These are phyloP conservation scores for Umimayanthus kanabou DNA, from an alignment of 92 coral and sea anemone genomes.

Conservation along the genomic window DNA sequence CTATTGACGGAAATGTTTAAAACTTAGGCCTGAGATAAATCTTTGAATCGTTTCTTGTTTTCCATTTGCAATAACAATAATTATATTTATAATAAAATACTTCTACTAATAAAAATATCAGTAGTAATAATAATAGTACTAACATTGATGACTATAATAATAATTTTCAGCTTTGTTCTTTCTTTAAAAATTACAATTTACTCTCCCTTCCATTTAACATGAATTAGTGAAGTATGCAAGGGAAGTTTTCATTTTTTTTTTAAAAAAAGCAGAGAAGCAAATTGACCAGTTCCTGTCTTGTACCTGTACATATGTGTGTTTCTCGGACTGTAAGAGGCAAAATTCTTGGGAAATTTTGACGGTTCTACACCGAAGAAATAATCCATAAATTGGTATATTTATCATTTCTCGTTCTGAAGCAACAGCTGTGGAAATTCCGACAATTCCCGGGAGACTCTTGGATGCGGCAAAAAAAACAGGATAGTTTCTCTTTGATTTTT, in stretches of 20 bases:
- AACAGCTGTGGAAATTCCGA: slow-evolving; percentile 12
- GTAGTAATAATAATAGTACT: no score
- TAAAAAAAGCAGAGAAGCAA: neutral
- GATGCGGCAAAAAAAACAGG: neutral
- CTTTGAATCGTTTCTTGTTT: neutral
- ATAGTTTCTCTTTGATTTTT: neutral
- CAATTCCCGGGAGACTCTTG: slow-evolving; percentile 30
- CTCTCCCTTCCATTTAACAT: neutral
- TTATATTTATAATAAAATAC: no score
- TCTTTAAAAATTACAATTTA: neutral
- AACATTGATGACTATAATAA: no score
- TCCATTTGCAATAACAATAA: no score
- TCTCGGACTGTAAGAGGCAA: neutral
- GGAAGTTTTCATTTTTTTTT: no score
- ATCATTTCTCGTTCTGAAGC: neutral
- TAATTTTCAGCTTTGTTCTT: neutral
- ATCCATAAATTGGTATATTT: neutral
- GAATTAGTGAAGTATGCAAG: neutral
- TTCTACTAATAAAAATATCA: no score
- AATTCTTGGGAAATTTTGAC: neutral
- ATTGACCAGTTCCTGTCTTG: neutral
- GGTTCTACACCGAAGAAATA: neutral
- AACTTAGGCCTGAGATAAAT: no score
- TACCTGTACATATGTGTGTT: neutral
- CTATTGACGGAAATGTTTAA: neutral